Evolutionary conservation across 2,797 vertebrate species (phyloP).

Genomic region (Schizopygopsis malacanthus): DNA sequence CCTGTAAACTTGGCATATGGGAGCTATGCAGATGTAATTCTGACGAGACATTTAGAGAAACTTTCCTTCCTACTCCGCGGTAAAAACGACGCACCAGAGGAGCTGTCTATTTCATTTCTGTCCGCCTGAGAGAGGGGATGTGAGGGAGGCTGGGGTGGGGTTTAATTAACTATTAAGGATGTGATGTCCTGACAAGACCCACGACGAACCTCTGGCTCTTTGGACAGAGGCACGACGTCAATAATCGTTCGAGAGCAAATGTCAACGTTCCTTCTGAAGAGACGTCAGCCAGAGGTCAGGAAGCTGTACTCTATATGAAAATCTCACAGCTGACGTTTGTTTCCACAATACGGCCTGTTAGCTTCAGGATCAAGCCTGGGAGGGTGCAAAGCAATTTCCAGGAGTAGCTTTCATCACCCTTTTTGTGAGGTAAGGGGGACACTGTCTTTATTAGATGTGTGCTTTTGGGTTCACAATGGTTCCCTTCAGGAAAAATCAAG

Average conservation of each 20-base stretch:
- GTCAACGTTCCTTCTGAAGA: slow-evolving; percentile 3
- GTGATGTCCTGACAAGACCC: slow-evolving; percentile 20
- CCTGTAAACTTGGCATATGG: slow-evolving; percentile 37
- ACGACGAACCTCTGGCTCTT: neutral
- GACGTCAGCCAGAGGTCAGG: slow-evolving; percentile 11
- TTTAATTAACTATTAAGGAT: slow-evolving; percentile 34
- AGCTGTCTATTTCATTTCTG: slow-evolving; percentile 8
- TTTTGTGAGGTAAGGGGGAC: slow-evolving; percentile 69
- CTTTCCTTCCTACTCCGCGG: neutral
- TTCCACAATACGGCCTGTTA: slow-evolving; percentile 22
- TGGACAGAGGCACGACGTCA: neutral
- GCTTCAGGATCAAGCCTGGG: slow-evolving; percentile 17
- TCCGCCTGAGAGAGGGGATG: neutral
- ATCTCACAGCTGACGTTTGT: slow-evolving; percentile 15
- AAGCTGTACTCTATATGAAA: slow-evolving; percentile 26
- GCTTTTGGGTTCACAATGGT: slow-evolving; percentile 75
- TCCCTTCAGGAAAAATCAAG: slow-evolving; percentile 78
- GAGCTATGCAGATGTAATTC: slow-evolving; percentile 15
- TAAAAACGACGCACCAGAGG: neutral
- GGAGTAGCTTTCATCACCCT: neutral
- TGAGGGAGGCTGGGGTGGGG: neutral
- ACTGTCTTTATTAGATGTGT: slow-evolving; percentile 81
- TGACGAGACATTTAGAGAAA: slow-evolving; percentile 16
- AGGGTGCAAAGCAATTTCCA: slow-evolving; percentile 55
- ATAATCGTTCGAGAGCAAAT: slow-evolving; percentile 42